A percentile compares a stretch with the other conserved stretches of the same genome.
phyloP scores from a whole-genome alignment of 2,888 invertebrate species.

The Mayetiola destructor region DNA sequence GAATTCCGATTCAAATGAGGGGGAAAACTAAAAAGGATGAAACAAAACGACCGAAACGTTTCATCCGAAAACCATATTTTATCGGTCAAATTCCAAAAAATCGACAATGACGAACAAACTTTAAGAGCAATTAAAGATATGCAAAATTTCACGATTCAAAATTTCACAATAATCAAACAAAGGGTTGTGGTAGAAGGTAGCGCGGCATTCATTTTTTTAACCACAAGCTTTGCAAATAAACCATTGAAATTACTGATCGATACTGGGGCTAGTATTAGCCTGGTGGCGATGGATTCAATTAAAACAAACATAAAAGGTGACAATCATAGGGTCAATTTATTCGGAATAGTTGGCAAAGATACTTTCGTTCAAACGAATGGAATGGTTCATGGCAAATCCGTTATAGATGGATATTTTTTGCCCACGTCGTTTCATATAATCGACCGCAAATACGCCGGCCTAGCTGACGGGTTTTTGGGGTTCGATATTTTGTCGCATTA shows the following conservation, averaged over 20 bases:
- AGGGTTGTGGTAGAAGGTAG: neutral
- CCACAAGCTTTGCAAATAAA: neutral
- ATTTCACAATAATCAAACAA: neutral
- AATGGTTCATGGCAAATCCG: neutral
- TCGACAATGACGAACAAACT: neutral
- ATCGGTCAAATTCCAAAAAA: neutral
- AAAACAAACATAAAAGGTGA: neutral
- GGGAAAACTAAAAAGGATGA: conserved; percentile 1
- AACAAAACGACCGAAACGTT: neutral
- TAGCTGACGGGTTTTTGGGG: neutral
- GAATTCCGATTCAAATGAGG: neutral
- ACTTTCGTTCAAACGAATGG: neutral
- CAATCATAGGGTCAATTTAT: neutral
- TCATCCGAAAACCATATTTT: neutral
- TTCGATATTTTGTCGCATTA: neutral
- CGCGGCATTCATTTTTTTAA: neutral
- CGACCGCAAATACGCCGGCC: neutral
- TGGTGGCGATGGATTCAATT: neutral
- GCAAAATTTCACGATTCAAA: neutral
- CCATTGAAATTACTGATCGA: neutral
- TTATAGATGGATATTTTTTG: neutral
- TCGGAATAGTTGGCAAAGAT: neutral
- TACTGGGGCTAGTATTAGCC: neutral
- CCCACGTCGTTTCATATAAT: neutral
- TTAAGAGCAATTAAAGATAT: neutral